These are phyloP conservation scores for Dunckerocampus dactyliophorus DNA, from an alignment of 2,113 vertebrate species.

Conservation along the genomic window DNA sequence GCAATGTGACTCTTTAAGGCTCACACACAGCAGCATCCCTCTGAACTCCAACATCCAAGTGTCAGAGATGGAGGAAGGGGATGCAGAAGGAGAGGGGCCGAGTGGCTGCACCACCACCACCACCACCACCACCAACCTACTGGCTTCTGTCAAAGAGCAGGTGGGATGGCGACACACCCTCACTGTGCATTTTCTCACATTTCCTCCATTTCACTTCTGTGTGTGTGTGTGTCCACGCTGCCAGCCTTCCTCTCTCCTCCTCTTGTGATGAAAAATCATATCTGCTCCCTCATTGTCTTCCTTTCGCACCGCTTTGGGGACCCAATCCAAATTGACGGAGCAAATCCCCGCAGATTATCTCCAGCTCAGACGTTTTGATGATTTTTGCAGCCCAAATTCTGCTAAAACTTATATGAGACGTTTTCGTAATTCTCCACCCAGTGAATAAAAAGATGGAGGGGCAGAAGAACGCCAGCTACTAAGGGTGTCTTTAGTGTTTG, in stretches of 20 bases:
- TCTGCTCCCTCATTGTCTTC: not conserved
- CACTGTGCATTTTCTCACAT: not conserved
- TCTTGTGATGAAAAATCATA: no score
- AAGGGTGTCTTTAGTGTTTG: no score
- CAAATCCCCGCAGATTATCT: conserved; percentile 21
- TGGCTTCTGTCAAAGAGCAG: conserved; percentile 72
- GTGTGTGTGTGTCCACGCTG: not conserved
- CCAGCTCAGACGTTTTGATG: conserved; percentile 21
- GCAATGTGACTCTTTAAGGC: conserved; percentile 41
- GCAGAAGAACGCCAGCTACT: no score
- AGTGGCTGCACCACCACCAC: conserved; percentile 28
- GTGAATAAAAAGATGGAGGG: no score
- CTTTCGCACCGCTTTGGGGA: conserved; percentile 7
- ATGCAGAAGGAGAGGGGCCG: conserved; percentile 47
- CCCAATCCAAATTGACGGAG: not conserved
- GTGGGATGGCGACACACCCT: conserved; percentile 46
- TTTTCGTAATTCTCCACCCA: not conserved
- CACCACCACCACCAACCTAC: conserved; percentile 59
- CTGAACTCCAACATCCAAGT: conserved; percentile 22
- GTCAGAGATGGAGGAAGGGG: conserved; percentile 58
- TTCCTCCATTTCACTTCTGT: not conserved
- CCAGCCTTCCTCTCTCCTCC: no score
- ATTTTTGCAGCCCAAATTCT: conserved; percentile 19
- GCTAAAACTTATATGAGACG: conserved; percentile 25
- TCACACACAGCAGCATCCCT: conserved; percentile 47